Base-by-base conservation (phyloP, 2,113 vertebrate genomes). In the Seriola dumerili region DNA sequence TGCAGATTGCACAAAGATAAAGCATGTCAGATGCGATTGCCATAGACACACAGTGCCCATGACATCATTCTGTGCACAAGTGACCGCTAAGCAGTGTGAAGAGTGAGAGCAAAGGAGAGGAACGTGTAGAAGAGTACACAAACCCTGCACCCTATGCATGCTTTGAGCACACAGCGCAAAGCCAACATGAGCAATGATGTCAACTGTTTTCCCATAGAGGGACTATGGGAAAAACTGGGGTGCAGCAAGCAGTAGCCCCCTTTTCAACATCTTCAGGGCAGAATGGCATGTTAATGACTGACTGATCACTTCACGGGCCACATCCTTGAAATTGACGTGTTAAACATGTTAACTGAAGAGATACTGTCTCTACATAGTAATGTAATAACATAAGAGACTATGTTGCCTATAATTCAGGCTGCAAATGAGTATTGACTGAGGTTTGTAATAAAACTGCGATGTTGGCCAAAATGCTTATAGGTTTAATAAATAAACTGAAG, bases 1-100 rank as follows among this genome's bases (percentile, higher is more conserved):
- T 76, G 72, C 58, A 69, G 80, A 85, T 76, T 95, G 95, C 94
- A 96, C 95, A 95, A 95, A 95, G 90, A 96, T 95, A 96, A 96
- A 95, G 92, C 89, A 91, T 86, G 94, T 96, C 94, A 94, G 88
- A 93, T 92, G 90, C 71, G 70, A 95, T 95, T 83, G 81, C 88
- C 86, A 78, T 81, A 83, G 87, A 95, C 92, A 94, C 91, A 86
- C 73, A 77, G 85, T 44, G 63, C 21, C 83, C 78, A 93, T 96
- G 95, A 96, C 95, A 95, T 95, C 95, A 96, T 89, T 89, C 72
- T 63, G 75, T 80, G 83, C 76, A 80, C 86, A 86, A 88, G 61
- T 85, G 81, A 76, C 84, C 48, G 17, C 73, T 8, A 40, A 84
- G 78, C 79, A 75, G 81, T 76, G 84, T 72, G 42, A 87, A 83